Percentiles rank a stretch among this genome's conserved stretches.
Conservation (phyloP, 2,888 invertebrate species). For the Ashinkailepas kermadecensis region DNA sequence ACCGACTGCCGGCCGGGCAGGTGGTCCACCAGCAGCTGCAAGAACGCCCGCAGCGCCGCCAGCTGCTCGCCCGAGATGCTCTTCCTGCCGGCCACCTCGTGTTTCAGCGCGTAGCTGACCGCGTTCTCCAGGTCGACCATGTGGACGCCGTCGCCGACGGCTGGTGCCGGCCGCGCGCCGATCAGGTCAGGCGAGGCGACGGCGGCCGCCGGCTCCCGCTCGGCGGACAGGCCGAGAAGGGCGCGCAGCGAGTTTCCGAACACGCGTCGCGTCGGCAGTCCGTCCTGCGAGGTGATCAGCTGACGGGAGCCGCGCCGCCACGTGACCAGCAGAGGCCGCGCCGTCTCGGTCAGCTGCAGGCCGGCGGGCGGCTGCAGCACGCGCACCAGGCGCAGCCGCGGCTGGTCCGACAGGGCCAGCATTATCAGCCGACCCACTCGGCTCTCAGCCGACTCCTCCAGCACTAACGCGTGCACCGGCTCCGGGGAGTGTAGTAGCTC, state of each 20-base stretch:
- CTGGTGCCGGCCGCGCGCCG: conserved; percentile 36
- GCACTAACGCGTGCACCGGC: conserved; percentile 10
- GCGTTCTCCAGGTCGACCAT: conserved; percentile 83
- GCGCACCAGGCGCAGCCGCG: not conserved
- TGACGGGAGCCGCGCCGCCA: not conserved
- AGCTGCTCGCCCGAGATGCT: conserved; percentile 62
- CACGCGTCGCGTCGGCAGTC: not conserved
- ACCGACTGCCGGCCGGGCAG: conserved; percentile 70
- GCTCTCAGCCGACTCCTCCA: not conserved
- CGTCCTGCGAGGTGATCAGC: not conserved
- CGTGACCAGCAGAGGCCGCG: conserved; percentile 12
- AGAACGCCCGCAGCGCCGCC: conserved; percentile 62
- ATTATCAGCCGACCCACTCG: not conserved
- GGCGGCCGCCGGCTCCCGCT: conserved; percentile 29
- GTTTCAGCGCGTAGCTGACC: conserved; percentile 68
- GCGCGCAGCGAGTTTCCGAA: conserved; percentile 9
- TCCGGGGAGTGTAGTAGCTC: not conserved
- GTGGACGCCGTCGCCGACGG: conserved; percentile 49
- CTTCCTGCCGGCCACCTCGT: conserved; percentile 69
- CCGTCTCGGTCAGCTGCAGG: not conserved
- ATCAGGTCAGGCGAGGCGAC: conserved; percentile 37
- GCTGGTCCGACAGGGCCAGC: not conserved
- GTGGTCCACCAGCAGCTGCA: conserved; percentile 61
- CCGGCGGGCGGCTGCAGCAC: not conserved
- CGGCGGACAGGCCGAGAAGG: conserved; percentile 25